Evolutionary conservation across 2,113 vertebrate species (phyloP).

Genomic region (Falcunculus frontatus): DNA sequence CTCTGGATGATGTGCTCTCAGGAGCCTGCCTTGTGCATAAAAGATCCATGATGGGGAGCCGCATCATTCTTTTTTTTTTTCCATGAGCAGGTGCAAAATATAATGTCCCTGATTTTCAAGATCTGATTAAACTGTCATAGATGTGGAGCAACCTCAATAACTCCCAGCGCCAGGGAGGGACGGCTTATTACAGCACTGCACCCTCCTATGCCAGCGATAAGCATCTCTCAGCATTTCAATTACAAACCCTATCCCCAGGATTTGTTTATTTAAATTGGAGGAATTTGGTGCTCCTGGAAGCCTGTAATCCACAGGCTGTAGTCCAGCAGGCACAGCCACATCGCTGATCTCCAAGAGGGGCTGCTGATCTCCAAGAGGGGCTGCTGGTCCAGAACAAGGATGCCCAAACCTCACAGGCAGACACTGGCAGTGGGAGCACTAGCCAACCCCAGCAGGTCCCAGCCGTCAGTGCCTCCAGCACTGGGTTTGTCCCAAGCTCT

Average conservation of each 20-base stretch:
- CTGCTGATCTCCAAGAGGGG: not conserved
- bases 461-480: not conserved
- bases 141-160: slow-evolving; percentile 33
- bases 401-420: not conserved
- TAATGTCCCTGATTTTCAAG: slow-evolving; percentile 60
- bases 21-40: not conserved
- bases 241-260: not conserved
- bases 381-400: not conserved
- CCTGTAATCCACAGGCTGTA: not conserved
- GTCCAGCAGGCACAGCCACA: not conserved
- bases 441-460: not conserved
- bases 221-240: slow-evolving; percentile 29
- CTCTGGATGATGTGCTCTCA: not conserved
- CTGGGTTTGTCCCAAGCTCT: not conserved
- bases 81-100: slow-evolving; percentile 63
- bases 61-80: slow-evolving; percentile 6
- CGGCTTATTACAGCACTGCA: not conserved
- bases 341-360: not conserved
- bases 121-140: slow-evolving; percentile 71
- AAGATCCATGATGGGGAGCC: not conserved
- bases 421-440: not conserved
- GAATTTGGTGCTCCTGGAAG: not conserved
- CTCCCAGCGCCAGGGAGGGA: slow-evolving; percentile 3
- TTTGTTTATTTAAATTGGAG: slow-evolving; percentile 55
- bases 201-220: not conserved